Base-by-base conservation (phyloP, 2,797 vertebrate genomes). In the Enteromius treurensis region DNA sequence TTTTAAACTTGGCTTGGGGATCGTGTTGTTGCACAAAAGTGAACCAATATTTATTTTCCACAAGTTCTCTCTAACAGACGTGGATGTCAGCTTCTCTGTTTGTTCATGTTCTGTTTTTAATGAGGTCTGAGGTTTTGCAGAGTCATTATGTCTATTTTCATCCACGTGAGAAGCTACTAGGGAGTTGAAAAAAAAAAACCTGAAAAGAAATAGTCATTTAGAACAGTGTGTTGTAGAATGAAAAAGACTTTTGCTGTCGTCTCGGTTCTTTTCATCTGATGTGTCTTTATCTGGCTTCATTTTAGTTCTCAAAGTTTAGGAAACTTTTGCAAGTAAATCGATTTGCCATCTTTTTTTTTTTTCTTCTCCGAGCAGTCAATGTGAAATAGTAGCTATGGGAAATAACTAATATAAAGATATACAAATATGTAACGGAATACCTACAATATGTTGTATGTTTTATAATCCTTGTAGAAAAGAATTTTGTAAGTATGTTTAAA, bases 401-500 rank as follows among this genome's bases (percentile, higher is more conserved):
- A 88, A 82, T 82, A 76, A 82, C 68, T 21, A 84, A 88, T 87
- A 89, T 87, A 75, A 86, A 89, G 89, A 92, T 89, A 93, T 75
- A 70, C 68, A 67, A 68, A 82, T 90, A 91, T 94, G 92, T 92
- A 92, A 90, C 91, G 90, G 90, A 93, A 91, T 88, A 89, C 89
- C 89, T 77, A 95, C 92, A 93, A 95, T 91, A 95, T 94, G 94
- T 95, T 94, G 93, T 96, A 95, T 97, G 97, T 99, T 98, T 97
- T 98, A 95, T 96, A 97, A 93, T 94, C 95, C 93, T 95, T 97
- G 96, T 98, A 97, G 95, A 97, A 93, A 93, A 93, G 95, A 96
- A 92, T 96, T 98, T 98, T 99, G 96, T 98, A 98, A 97, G 96
- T 97, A 96, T 96, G 97, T 97, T 97, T 94, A 96, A 96, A 97